These are phyloP conservation scores for Philereme vetulata DNA, from an alignment of 2,888 invertebrate species.

Conservation along the genomic window DNA sequence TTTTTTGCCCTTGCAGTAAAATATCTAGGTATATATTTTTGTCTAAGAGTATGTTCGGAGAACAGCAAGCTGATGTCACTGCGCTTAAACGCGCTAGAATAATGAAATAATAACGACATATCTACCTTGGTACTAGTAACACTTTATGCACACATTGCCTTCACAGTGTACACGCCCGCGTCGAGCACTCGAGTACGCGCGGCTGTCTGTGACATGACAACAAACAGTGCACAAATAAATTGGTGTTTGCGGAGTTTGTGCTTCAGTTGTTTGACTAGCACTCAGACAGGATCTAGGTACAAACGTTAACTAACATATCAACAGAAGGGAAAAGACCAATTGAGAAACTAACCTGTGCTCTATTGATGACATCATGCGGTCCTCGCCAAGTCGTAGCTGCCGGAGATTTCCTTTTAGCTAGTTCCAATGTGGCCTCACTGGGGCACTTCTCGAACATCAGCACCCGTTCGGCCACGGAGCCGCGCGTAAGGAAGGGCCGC, in stretches of 20 bases:
- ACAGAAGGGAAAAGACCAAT: constrained; percentile 7
- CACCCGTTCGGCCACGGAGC: constrained; percentile 95
- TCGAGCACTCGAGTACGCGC: constrained; percentile 16
- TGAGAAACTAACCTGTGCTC: constrained; percentile 74
- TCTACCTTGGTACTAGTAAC: constrained; percentile 26
- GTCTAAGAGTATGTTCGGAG: constrained; percentile 35
- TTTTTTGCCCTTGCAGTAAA: constrained; percentile 29
- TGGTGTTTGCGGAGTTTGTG: constrained; percentile 35
- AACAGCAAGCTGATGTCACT: constrained; percentile 55
- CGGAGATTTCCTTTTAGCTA: constrained; percentile 85
- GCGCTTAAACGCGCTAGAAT: constrained; percentile 42
- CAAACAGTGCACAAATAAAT: constrained; percentile 34
- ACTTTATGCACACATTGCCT: constrained; percentile 26
- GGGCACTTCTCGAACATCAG: constrained; percentile 96
- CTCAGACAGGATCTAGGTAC: constrained; percentile 20
- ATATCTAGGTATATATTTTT: constrained; percentile 24
- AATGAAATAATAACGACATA: constrained; percentile 45
- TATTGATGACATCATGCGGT: constrained; percentile 80
- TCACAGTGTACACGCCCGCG: constrained; percentile 14
- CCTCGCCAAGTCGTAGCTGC: constrained; percentile 83
- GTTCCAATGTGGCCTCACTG: constrained; percentile 88
- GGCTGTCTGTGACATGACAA: constrained; percentile 27
- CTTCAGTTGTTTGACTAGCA: constrained; percentile 31
- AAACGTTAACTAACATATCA: constrained; percentile 16
- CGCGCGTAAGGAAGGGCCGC: constrained; percentile 93